Conservation (phyloP, 2,797 vertebrate species). For the Eupleurogrammus muticus region DNA sequence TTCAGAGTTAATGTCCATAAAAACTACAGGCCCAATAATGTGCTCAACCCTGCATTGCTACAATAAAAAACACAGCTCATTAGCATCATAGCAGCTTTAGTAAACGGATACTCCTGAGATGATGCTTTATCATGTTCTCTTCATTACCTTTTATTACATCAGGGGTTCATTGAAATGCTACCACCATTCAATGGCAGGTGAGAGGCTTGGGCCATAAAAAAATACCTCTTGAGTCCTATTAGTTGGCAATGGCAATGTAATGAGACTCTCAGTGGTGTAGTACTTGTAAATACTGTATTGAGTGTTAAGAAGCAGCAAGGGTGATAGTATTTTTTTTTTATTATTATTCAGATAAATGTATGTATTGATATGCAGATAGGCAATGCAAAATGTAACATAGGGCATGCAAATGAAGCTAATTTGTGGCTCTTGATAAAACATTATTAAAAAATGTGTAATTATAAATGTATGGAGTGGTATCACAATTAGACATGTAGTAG, state of each 20-base stretch:
- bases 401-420: too few species aligned
- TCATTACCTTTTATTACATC: constrained; percentile 61
- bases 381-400: too few species aligned
- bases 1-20: constrained; percentile 56
- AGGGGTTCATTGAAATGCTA: constrained; percentile 28
- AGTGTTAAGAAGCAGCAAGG: background rate
- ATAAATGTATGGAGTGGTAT: too few species aligned
- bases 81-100: constrained; percentile 54
- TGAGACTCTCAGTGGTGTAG: background rate
- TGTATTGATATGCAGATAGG: too few species aligned
- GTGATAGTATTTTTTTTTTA: background rate
- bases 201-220: constrained; percentile 26
- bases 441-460: too few species aligned
- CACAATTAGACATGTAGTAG: too few species aligned
- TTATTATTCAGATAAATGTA: too few species aligned
- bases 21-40: constrained; percentile 43
- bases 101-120: constrained; percentile 40
- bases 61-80: constrained; percentile 51
- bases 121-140: constrained; percentile 46
- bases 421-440: too few species aligned
- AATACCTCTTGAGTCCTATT: constrained; percentile 41
- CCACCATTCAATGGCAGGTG: constrained; percentile 16
- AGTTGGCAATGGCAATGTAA: constrained; percentile 30
- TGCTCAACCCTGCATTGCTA: constrained; percentile 19
- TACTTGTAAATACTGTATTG: too few species aligned